These are phyloP conservation scores for Ptychoptera contaminata DNA, from an alignment of 2,888 invertebrate genomes.

Conservation along the genomic window DNA sequence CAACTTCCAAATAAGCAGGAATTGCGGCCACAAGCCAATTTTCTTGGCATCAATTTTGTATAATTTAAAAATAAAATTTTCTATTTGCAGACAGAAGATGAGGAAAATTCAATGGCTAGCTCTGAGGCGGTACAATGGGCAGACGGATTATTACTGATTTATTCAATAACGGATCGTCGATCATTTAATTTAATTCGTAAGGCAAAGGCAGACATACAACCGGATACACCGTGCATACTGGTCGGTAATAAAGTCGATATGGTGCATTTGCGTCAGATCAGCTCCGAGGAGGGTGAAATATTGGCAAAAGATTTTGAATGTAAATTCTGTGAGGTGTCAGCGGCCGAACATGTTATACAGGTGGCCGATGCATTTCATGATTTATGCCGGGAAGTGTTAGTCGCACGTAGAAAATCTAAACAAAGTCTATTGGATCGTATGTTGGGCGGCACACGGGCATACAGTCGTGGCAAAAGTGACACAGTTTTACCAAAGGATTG, in stretches of 20 bases:
- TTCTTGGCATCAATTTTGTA: neutral
- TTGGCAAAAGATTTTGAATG: conserved; percentile 79
- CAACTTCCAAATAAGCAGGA: too few relatives aligned
- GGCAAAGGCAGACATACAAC: conserved; percentile 50
- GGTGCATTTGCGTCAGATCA: conserved; percentile 79
- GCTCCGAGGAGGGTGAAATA: conserved; percentile 74
- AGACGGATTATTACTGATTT: conserved; percentile 74
- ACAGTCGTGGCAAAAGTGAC: conserved; percentile 76
- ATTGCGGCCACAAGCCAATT: neutral
- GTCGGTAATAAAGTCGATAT: conserved; percentile 83
- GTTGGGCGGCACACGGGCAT: conserved; percentile 61
- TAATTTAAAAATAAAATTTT: neutral
- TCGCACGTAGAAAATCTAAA: conserved; percentile 65
- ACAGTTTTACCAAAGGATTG: conserved; percentile 74
- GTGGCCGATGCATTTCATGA: conserved; percentile 76
- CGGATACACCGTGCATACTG: conserved; percentile 65
- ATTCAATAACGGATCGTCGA: conserved; percentile 74
- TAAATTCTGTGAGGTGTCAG: conserved; percentile 74
- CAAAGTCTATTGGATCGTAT: conserved; percentile 71
- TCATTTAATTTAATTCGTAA: conserved; percentile 72
- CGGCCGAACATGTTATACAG: conserved; percentile 73
- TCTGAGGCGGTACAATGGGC: conserved; percentile 72
- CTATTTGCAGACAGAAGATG: conserved; percentile 39
- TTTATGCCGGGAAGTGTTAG: conserved; percentile 65
- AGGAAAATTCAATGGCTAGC: conserved; percentile 48